A percentile compares a stretch with the other conserved stretches of the same genome.
phyloP scores from a whole-genome alignment of 2,797 vertebrate genomes.

The Betta splendens region DNA sequence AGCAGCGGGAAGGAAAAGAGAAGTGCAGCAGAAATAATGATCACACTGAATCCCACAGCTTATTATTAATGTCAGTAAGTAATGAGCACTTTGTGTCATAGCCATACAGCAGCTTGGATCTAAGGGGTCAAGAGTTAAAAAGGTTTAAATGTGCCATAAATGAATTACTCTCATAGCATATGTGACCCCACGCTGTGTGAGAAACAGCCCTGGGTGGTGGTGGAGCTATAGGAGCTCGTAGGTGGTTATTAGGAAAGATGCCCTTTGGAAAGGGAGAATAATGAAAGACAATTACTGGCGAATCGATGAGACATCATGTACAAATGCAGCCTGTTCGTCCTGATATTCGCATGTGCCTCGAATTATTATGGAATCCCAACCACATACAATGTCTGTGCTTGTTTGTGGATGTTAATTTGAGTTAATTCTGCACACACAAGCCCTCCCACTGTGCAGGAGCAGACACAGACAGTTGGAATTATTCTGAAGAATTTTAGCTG shows the following conservation, averaged over 20 bases:
- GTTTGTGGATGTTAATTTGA: constrained; percentile 59
- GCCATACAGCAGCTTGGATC: constrained; percentile 10
- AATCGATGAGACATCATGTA: constrained; percentile 25
- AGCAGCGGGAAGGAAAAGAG: constrained; percentile 19
- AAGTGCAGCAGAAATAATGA: constrained; percentile 14
- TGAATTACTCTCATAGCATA: constrained; percentile 25
- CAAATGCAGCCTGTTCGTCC: constrained; percentile 15
- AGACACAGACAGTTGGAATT: constrained; percentile 70
- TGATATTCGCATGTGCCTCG: constrained; percentile 21
- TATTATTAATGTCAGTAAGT: too few species aligned
- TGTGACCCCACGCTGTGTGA: constrained; percentile 24
- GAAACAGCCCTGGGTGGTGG: constrained; percentile 56
- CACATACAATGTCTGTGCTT: constrained; percentile 61
- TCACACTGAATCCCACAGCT: too few species aligned
- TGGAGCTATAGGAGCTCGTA: constrained; percentile 23
- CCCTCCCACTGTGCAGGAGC: constrained; percentile 47
- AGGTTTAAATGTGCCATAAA: constrained; percentile 35
- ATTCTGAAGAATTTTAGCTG: constrained; percentile 75
- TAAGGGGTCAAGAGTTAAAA: constrained; percentile 8
- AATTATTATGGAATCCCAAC: constrained; percentile 43
- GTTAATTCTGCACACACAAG: constrained; percentile 42
- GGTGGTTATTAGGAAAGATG: constrained; percentile 20
- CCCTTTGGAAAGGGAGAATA: constrained; percentile 4
- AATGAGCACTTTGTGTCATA: too few species aligned
- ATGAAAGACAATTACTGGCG: constrained; percentile 15